Percentiles rank a stretch among this genome's conserved stretches.
Conservation (phyloP, 2,888 invertebrate genomes). For the Camptogramma bilineatum region DNA sequence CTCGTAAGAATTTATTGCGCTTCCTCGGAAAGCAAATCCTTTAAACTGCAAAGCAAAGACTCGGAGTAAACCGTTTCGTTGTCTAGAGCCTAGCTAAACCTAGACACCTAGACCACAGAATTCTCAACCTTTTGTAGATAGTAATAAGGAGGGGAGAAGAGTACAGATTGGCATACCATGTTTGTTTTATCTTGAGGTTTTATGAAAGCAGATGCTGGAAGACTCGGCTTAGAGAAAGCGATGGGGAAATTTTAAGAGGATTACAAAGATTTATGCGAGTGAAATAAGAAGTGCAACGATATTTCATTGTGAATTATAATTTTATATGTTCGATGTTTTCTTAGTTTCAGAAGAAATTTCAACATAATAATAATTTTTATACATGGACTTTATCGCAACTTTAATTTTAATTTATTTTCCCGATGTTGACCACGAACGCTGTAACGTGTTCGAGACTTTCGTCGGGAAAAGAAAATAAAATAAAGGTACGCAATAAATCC, state of each 20-base stretch:
- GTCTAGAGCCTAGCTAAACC: conserved; percentile 39
- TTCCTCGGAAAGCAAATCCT: conserved; percentile 45
- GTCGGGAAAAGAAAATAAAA: too few relatives aligned
- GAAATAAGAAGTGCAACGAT: conserved; percentile 21
- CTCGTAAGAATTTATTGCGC: conserved; percentile 36
- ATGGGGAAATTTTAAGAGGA: conserved; percentile 43
- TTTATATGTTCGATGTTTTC: conserved; percentile 2
- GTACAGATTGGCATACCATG: conserved; percentile 8
- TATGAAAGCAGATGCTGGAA: conserved; percentile 43
- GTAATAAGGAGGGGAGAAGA: conserved; percentile 5
- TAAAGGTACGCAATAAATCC: too few relatives aligned
- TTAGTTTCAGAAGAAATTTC: background rate
- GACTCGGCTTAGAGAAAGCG: conserved; percentile 34
- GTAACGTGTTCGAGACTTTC: too few relatives aligned
- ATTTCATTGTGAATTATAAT: conserved; percentile 21
- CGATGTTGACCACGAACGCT: too few relatives aligned
- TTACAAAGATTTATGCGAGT: conserved; percentile 40
- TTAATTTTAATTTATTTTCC: too few relatives aligned
- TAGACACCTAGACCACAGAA: background rate
- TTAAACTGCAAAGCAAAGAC: conserved; percentile 55
- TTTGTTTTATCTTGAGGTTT: conserved; percentile 46
- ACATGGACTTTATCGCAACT: too few relatives aligned
- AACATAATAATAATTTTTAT: too few relatives aligned
- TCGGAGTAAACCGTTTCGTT: conserved; percentile 50
- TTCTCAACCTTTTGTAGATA: conserved; percentile 27